These are phyloP conservation scores for Ips typographus DNA, from an alignment of 1,140 invertebrate genomes.

Conservation along the genomic window DNA sequence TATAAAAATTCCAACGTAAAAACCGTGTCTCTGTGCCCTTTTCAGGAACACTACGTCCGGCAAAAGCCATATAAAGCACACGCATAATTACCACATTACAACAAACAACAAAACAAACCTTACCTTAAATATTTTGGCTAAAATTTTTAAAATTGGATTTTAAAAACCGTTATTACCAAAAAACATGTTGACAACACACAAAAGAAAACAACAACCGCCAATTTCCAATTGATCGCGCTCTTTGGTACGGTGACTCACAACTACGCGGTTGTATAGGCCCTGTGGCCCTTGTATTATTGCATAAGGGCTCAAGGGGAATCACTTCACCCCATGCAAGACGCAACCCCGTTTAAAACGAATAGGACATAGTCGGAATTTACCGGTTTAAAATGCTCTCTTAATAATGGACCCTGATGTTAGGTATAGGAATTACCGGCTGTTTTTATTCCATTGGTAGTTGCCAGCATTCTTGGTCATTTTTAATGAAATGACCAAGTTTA, in stretches of 20 bases:
- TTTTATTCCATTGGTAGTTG: no score
- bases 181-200: conserved; percentile 9
- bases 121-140: no score
- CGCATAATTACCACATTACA: no score
- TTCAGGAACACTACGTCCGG: no score
- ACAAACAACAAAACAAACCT: no score
- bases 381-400: conserved; percentile 22
- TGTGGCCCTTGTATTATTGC: conserved; percentile 27
- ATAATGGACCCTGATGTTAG: neutral
- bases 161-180: neutral
- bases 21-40: no score
- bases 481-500: no score
- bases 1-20: no score
- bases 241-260: conserved; percentile 31
- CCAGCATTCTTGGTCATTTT: no score
- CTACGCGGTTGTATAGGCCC: conserved; percentile 20
- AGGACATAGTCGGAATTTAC: conserved; percentile 28
- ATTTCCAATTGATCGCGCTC: conserved; percentile 26
- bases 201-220: conserved; percentile 17
- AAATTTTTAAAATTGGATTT: neutral
- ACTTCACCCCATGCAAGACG: conserved; percentile 34
- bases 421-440: neutral
- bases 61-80: no score
- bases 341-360: conserved; percentile 30
- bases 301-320: conserved; percentile 33